Conservation (phyloP, 2,113 vertebrate species). For the Cavia porcellus region DNA sequence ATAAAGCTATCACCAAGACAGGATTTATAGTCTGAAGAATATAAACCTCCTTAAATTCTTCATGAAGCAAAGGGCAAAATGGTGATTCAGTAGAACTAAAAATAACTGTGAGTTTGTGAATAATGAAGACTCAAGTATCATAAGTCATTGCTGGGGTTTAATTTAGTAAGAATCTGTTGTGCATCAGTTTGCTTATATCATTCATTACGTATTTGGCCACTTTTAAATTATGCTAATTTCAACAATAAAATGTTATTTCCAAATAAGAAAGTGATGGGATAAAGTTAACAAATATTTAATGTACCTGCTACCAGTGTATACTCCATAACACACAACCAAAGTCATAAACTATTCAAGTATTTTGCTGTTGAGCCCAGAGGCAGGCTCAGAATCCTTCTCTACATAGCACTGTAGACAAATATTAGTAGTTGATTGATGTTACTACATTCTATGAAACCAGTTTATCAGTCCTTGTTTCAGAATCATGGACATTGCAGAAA, state of each 20-base stretch:
- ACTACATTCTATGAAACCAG: not conserved
- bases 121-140: not conserved
- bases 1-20: conserved; percentile 22
- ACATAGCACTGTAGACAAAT: not conserved
- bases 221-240: not conserved
- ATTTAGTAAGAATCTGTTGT: not conserved
- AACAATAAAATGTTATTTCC: conserved; percentile 5
- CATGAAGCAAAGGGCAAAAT: conserved; percentile 59
- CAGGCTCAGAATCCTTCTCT: not conserved
- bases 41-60: conserved; percentile 22
- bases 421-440: not conserved
- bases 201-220: not conserved
- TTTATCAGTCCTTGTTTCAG: not conserved
- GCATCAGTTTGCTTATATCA: not conserved
- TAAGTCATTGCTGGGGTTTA: conserved; percentile 58
- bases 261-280: not conserved
- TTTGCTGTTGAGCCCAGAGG: not conserved
- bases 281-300: not conserved
- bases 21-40: conserved; percentile 18
- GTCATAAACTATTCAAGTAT: not conserved
- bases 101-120: conserved; percentile 56
- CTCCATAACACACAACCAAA: not conserved
- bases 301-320: not conserved
- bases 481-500: not conserved
- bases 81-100: conserved; percentile 68